Evolutionary conservation across 2,888 invertebrate species (phyloP), one percentile per base, ranked within the genome.

Genomic region (Pyrrhopygopsis socrates): DNA sequence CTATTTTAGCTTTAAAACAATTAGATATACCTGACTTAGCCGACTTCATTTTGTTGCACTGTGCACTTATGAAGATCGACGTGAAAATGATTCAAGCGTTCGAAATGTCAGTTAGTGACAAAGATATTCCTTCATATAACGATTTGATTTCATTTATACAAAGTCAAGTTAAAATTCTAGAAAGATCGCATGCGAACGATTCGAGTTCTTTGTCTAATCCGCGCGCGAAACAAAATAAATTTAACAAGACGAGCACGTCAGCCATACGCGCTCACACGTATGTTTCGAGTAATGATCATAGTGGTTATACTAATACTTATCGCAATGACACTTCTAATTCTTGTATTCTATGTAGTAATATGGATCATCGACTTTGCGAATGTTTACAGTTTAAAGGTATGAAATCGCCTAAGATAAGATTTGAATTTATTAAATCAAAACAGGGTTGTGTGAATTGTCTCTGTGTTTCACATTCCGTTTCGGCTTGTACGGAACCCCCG

Each of bases 141-240:
- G 68, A 68, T 68, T 68, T 68, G 13, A 38, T 68, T 38, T 38
- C 34, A n/a, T 68, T 68, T n/a, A 38, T 68, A 22, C 68, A 68
- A n/a, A 34, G 38, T 68, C 68, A 68, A 68, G 68, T 68, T 38
- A 68, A 68, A 41, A 68, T 68, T 68, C n/a, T 68, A n/a, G 68
- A 68, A 68, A 27, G 68, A 4, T 54, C 54, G 54, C 54, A 54
- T 18, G 45, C 45, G 45, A 45, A 45, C n/a, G 54, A 54, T 34
- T 68, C 68, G 68, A 22, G 34, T 63, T 27, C 30, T 63, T 27
- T 30, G 27, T 29, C 5, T 11, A 63, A 27, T 63, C 5, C 63
- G 29, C 27, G 63, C 6, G 29, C 20, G 15, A 30, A 30, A 3
- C 63, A 20, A 18, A 27, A 30, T 30, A n/a, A n/a, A n/a, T 9